Evolutionary conservation across 2,888 invertebrate genomes (phyloP).

Genomic region (Omphaloscelis lunosa): DNA sequence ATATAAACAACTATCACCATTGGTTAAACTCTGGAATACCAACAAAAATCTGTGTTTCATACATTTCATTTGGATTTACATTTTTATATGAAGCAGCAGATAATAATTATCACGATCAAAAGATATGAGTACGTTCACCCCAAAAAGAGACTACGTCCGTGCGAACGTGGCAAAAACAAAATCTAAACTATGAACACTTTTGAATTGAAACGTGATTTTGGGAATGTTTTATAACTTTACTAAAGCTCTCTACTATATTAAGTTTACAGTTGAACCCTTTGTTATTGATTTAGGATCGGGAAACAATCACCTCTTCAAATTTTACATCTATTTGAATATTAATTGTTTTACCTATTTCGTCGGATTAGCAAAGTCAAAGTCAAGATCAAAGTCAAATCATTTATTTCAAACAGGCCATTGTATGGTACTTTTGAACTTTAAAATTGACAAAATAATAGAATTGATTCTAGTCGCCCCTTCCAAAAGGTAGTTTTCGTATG

Average conservation of each 20-base stretch:
- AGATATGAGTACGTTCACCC: too few species aligned
- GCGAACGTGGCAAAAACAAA: neutral
- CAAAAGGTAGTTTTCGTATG: too few species aligned
- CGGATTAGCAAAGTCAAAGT: too few species aligned
- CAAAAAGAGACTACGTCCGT: neutral
- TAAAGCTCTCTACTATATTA: neutral
- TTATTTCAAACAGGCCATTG: too few species aligned
- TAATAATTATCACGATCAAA: neutral
- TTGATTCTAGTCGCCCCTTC: too few species aligned
- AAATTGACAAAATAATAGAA: too few species aligned
- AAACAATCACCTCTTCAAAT: neutral
- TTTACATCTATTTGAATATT: neutral
- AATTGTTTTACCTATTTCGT: neutral
- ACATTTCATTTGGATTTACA: neutral
- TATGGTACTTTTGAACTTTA: too few species aligned
- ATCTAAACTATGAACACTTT: neutral
- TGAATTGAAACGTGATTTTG: neutral
- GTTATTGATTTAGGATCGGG: slow-evolving; percentile 27
- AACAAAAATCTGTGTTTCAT: too few species aligned
- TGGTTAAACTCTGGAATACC: neutral
- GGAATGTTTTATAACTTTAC: neutral
- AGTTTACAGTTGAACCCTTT: neutral
- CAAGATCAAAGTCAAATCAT: too few species aligned
- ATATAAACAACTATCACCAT: neutral
- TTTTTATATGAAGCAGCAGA: neutral